A percentile compares a stretch with the other conserved stretches of the same genome.
phyloP scores from a whole-genome alignment of 2,888 invertebrate species.

The Hypena proboscidalis region DNA sequence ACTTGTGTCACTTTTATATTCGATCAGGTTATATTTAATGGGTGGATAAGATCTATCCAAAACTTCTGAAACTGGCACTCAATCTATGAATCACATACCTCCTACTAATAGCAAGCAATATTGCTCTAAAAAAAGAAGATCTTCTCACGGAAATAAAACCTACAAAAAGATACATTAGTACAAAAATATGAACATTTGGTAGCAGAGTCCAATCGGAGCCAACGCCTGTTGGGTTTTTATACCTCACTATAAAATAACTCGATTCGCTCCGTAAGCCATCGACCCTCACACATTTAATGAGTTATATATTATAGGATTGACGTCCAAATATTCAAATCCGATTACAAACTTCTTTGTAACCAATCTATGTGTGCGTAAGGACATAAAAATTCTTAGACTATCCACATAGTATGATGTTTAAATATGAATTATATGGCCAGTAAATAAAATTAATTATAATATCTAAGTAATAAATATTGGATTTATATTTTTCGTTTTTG shows the following conservation, averaged over 20 bases:
- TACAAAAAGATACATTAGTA: slow-evolving; percentile 12
- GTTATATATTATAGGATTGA: slow-evolving; percentile 58
- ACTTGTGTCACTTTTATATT: too few species aligned
- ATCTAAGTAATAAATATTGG: slow-evolving; percentile 25
- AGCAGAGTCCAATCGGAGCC: slow-evolving; percentile 31
- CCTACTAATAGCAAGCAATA: too few species aligned
- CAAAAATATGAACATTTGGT: slow-evolving; percentile 29
- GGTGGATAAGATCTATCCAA: too few species aligned
- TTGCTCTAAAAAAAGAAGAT: slow-evolving; percentile 6
- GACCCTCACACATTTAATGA: slow-evolving; percentile 53
- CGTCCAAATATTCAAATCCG: slow-evolving; percentile 49
- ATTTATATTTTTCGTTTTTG: slow-evolving; percentile 12
- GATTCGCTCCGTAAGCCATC: slow-evolving; percentile 55
- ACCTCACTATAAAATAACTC: slow-evolving; percentile 58
- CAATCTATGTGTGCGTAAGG: slow-evolving; percentile 34
- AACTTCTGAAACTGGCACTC: too few species aligned
- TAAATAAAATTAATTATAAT: slow-evolving; percentile 31
- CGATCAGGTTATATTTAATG: too few species aligned
- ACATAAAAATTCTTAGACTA: slow-evolving; percentile 35
- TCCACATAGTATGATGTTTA: slow-evolving; percentile 19
- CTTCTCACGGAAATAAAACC: slow-evolving; percentile 9
- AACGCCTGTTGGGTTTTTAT: slow-evolving; percentile 57
- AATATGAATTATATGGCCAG: slow-evolving; percentile 27
- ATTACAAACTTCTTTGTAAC: slow-evolving; percentile 36
- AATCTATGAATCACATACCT: too few species aligned